phyloP scores from a whole-genome alignment of 2,888 invertebrate genomes.

The Chesias legatella region DNA sequence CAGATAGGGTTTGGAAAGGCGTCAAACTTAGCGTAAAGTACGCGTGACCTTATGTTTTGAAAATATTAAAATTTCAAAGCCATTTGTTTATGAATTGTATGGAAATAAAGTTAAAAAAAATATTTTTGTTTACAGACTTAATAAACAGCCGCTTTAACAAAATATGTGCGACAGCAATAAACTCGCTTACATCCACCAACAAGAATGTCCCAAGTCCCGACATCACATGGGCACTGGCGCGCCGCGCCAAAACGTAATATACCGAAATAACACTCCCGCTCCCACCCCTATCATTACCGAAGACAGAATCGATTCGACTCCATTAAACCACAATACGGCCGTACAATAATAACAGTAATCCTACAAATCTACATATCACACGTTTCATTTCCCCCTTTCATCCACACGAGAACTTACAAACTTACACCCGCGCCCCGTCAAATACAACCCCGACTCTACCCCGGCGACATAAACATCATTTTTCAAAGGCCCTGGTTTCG shows the following conservation, averaged over 20 bases:
- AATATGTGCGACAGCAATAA: neutral
- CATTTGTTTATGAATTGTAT: too few species aligned
- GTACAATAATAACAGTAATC: constrained; percentile 53
- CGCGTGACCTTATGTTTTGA: too few species aligned
- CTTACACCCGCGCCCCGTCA: neutral
- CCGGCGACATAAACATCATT: constrained; percentile 4
- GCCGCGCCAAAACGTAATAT: constrained; percentile 21
- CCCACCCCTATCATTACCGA: constrained; percentile 35
- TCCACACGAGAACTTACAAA: constrained; percentile 35
- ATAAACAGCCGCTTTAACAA: too few species aligned
- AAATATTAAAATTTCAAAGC: too few species aligned
- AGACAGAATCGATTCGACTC: constrained; percentile 46
- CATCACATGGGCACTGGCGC: constrained; percentile 10
- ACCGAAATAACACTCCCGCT: constrained; percentile 26
- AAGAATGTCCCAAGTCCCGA: constrained; percentile 9
- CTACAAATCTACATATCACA: constrained; percentile 63
- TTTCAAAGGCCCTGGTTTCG: constrained; percentile 3
- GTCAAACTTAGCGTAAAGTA: too few species aligned
- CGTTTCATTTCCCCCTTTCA: constrained; percentile 55
- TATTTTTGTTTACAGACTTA: too few species aligned
- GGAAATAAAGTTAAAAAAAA: too few species aligned
- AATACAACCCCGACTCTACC: constrained; percentile 7
- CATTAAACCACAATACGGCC: constrained; percentile 46
- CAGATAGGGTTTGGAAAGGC: too few species aligned
- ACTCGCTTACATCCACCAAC: constrained; percentile 1